Conservation (phyloP, 2,888 invertebrate genomes). For the Tipula unca region DNA sequence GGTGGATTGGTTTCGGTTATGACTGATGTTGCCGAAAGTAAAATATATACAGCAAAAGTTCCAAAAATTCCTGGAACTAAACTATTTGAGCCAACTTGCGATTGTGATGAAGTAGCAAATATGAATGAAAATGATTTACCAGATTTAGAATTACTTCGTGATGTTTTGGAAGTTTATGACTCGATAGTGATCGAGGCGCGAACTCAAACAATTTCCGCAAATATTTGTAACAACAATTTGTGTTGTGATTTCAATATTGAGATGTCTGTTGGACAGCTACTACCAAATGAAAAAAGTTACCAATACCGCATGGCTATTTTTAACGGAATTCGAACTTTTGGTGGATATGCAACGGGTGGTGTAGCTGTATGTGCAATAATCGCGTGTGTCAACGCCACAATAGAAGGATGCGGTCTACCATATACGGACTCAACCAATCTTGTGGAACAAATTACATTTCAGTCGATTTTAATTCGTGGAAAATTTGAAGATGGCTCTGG, state of each 20-base stretch:
- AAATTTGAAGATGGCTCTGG: not conserved
- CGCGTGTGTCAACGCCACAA: conserved; percentile 34
- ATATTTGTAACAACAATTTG: not conserved
- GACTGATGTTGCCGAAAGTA: conserved; percentile 20
- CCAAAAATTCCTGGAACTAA: conserved; percentile 15
- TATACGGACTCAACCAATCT: conserved; percentile 24
- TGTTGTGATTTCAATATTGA: conserved; percentile 18
- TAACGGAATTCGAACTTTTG: conserved; percentile 36
- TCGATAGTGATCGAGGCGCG: not conserved
- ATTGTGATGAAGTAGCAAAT: not conserved
- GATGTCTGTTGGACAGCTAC: not conserved
- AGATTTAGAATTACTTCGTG: not conserved
- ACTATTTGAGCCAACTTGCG: not conserved
- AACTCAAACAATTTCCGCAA: not conserved
- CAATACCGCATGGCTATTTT: conserved; percentile 36
- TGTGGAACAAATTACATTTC: not conserved
- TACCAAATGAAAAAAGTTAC: conserved; percentile 26
- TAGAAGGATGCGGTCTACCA: conserved; percentile 38
- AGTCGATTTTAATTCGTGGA: not conserved
- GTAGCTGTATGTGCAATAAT: conserved; percentile 39
- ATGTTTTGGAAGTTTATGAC: not conserved
- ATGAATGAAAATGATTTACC: not conserved
- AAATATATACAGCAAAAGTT: conserved; percentile 21
- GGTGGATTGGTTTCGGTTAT: conserved; percentile 35
- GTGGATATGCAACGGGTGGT: conserved; percentile 34